phyloP scores from a whole-genome alignment of 2,797 vertebrate species.

The Steatocranus sp. region DNA sequence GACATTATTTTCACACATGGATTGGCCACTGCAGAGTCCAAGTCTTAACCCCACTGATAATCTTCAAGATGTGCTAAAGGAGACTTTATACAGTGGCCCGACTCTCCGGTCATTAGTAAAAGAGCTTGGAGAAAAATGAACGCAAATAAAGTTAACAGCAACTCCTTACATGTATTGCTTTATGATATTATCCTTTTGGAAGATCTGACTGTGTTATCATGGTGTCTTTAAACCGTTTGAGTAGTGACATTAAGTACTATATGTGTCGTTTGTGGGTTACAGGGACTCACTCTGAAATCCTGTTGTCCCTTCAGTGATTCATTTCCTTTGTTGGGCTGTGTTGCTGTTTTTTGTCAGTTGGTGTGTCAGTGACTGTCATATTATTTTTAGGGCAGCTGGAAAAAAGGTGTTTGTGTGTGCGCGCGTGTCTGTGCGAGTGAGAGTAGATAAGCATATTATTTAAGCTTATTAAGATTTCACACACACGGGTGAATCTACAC shows the following conservation, averaged over 20 bases:
- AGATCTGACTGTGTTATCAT: not conserved
- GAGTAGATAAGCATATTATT: conserved; percentile 76
- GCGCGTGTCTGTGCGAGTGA: not conserved
- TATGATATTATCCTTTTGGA: not conserved
- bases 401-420: not conserved
- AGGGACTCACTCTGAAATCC: not conserved
- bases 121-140: not conserved
- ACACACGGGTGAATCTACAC: conserved; percentile 39
- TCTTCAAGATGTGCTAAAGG: not conserved
- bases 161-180: not conserved
- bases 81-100: not conserved
- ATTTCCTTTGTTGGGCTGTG: not conserved
- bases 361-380: not conserved
- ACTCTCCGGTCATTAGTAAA: not conserved
- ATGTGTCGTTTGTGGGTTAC: not conserved
- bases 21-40: not conserved
- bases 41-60: not conserved
- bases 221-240: not conserved
- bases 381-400: not conserved
- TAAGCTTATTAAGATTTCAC: conserved; percentile 75
- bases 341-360: not conserved
- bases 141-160: not conserved
- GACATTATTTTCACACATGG: not conserved
- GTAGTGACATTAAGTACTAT: not conserved
- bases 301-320: not conserved